phyloP scores from a whole-genome alignment of 2,797 vertebrate genomes.

The Fistularia commersonii region DNA sequence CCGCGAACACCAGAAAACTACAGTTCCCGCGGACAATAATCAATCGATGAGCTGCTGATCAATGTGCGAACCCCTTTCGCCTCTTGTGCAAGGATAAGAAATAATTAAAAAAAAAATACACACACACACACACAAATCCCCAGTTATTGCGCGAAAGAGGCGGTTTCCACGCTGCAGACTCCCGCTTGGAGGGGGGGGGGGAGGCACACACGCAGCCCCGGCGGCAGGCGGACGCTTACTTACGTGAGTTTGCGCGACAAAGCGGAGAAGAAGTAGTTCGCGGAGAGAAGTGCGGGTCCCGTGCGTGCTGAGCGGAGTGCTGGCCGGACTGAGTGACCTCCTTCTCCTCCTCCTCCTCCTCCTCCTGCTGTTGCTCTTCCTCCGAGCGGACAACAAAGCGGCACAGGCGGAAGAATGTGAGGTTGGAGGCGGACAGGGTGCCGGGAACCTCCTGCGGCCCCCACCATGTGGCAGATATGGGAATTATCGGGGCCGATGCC shows the following conservation, averaged over 20 bases:
- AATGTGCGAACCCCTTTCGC: background rate
- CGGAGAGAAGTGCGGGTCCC: background rate
- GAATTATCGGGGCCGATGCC: slow-evolving; percentile 8
- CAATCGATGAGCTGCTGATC: background rate
- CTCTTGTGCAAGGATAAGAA: background rate
- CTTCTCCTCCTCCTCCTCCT: slow-evolving; percentile 4
- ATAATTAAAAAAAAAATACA: background rate
- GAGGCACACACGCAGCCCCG: background rate
- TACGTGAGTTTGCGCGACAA: slow-evolving; percentile 25
- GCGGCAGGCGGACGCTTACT: slow-evolving; percentile 16
- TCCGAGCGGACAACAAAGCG: slow-evolving; percentile 16
- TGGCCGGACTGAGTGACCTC: slow-evolving; percentile 18
- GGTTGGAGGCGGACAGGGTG: background rate
- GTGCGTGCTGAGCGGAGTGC: slow-evolving; percentile 14
- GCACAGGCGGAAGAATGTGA: background rate
- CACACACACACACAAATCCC: too few species aligned
- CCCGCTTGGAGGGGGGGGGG: too few species aligned
- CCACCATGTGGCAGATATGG: slow-evolving; percentile 45
- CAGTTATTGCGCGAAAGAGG: too few species aligned
- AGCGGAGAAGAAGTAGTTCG: slow-evolving; percentile 3
- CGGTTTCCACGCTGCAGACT: background rate
- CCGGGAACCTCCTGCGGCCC: slow-evolving; percentile 1
- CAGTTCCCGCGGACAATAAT: background rate
- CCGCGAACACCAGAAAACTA: too few species aligned
- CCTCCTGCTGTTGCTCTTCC: background rate